phyloP scores from a whole-genome alignment of 1,140 invertebrate species.

The Lethocerus indicus region DNA sequence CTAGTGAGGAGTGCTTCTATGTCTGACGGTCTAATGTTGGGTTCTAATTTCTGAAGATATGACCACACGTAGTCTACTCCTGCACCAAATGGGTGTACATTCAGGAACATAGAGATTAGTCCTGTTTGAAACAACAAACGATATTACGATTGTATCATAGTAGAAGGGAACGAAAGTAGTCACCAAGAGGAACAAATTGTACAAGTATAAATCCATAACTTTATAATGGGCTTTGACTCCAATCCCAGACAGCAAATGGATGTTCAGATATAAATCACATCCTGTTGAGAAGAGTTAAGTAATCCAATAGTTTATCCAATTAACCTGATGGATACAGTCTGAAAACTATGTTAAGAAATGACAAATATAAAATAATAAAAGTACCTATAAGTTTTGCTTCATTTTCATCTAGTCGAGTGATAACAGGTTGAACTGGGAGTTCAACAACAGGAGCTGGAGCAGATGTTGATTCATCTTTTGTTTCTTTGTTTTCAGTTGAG shows the following conservation, averaged over 20 bases:
- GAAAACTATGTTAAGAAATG: no score
- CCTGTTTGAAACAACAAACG: constrained; percentile 27
- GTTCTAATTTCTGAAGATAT: constrained; percentile 58
- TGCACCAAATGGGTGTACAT: constrained; percentile 75
- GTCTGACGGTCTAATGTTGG: constrained; percentile 44
- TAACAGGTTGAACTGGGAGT: not conserved
- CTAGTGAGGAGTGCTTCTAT: constrained; percentile 54
- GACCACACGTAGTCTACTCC: constrained; percentile 71
- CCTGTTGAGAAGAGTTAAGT: no score
- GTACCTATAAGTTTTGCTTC: constrained; percentile 47
- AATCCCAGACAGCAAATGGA: no score
- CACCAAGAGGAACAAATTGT: no score
- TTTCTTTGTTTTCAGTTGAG: not conserved
- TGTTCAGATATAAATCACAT: no score
- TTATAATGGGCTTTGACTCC: no score
- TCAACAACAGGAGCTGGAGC: not conserved
- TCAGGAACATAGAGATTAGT: constrained; percentile 64
- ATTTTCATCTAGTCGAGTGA: constrained; percentile 14
- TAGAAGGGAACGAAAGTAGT: no score
- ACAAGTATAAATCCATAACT: no score
- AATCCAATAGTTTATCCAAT: no score
- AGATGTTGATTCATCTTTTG: not conserved
- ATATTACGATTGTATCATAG: not conserved
- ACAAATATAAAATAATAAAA: not conserved
- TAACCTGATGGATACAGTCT: no score